Evolutionary conservation across 1,140 invertebrate genomes (phyloP), one percentile per base, ranked within the genome.

Genomic region (Doryteuthis pealeii): DNA sequence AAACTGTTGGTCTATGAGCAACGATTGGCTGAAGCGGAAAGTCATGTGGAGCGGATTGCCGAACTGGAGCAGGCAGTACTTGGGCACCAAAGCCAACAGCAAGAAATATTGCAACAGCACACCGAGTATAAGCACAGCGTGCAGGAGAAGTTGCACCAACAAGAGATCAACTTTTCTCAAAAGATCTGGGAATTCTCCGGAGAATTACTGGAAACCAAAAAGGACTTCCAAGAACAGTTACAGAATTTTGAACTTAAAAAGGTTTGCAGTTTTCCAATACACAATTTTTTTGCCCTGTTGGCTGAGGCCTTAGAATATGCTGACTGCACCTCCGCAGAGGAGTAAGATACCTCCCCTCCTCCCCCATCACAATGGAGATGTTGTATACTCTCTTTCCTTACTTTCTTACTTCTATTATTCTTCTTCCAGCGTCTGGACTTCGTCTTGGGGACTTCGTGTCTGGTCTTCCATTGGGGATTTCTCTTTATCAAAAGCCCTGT

Each of bases 191-290:
- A 79, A 73, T 54, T 88, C 6, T 83, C 85, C 22, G 79, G 85
- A 72, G 85, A 87, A 71, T 78, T 88, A 6, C 70, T 84, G 65
- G 71, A 76, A 62, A 76, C 83, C 10, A 87, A 88, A 73, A 82
- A 81, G 70, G 81, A 85, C 10, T 85, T 86, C 80, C 84, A 87
- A 73, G 83, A 84, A 68, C 79, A 86, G 68, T 66, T 85, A 33
- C 72, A 79, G 70, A 78, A 79, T 66, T 84, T 85, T 79, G 80
- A 84, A 40, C 35, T 40, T 10, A 40, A 3, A 40, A 40, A 40
- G 35, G 35, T 40, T 40, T 40, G 3, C 10, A 10, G 10, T 40
- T 40, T 40, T 40, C 10, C 10, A 10, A 40, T 40, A n/a, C n/a
- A n/a, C n/a, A n/a, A n/a, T 40, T 40, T 40, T 10, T 40, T 40